These are phyloP conservation scores for Turritopsis dohrnii DNA, from an alignment of 30 jellyfish, hydroid and myxozoan genomes.

Conservation along the genomic window DNA sequence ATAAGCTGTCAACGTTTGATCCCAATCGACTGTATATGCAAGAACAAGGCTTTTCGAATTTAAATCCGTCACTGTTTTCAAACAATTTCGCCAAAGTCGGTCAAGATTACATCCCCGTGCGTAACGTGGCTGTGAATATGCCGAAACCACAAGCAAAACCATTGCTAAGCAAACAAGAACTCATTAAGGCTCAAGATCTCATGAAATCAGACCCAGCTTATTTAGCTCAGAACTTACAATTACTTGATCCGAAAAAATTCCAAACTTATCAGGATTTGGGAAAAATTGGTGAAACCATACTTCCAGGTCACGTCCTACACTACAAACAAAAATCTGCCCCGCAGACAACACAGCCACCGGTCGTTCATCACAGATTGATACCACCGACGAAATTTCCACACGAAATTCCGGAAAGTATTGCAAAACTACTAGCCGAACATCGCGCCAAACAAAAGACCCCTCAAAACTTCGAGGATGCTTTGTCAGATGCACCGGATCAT, in stretches of 20 bases:
- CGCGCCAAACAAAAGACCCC: background rate
- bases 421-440: background rate
- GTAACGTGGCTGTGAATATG: constrained; percentile 44
- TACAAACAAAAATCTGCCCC: constrained; percentile 19
- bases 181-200: background rate
- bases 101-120: constrained; percentile 55
- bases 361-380: background rate
- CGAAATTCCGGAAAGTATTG: background rate
- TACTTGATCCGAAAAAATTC: constrained; percentile 48
- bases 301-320: constrained; percentile 51
- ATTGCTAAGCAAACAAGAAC: constrained; percentile 7
- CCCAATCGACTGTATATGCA: constrained; percentile 52
- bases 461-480: constrained; percentile 5
- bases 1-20: constrained; percentile 58
- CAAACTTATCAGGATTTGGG: constrained; percentile 60
- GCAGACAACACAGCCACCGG: background rate
- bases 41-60: constrained; percentile 40
- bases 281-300: constrained; percentile 65
- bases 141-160: constrained; percentile 33
- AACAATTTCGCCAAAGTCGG: constrained; percentile 48
- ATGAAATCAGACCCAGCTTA: constrained; percentile 60
- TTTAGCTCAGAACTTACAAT: constrained; percentile 54
- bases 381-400: background rate
- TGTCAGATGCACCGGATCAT: background rate
- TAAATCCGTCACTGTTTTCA: background rate